Evolutionary conservation across 2,113 vertebrate genomes (phyloP).

Genomic region (Lontra canadensis): DNA sequence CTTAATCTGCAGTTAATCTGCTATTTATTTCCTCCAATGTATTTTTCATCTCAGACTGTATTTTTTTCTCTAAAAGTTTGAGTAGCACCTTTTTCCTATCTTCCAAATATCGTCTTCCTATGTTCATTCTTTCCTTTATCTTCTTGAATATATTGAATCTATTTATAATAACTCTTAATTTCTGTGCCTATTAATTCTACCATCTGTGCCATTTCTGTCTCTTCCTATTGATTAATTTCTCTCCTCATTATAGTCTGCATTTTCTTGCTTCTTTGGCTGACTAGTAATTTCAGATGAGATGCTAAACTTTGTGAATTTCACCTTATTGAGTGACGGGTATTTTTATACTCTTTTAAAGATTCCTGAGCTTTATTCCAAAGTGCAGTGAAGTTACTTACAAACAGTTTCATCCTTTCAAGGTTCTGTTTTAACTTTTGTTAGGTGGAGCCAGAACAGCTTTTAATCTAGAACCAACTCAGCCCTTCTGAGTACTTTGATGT

Average conservation of each 20-base stretch:
- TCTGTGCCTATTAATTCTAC: background rate
- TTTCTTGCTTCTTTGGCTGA: background rate
- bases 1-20: background rate
- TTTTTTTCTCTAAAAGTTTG: background rate
- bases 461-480: background rate
- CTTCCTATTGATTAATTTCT: background rate
- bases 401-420: background rate
- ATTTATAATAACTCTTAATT: background rate
- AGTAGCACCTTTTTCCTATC: background rate
- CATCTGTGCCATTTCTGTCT: background rate
- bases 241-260: background rate
- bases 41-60: background rate
- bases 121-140: background rate
- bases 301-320: background rate
- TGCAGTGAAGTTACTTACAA: background rate
- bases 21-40: background rate
- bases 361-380: background rate
- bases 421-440: background rate
- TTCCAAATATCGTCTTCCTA: background rate
- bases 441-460: background rate
- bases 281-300: background rate
- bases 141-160: background rate
- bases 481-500: background rate
- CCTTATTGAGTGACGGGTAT: background rate
- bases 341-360: background rate